Conservation (phyloP, 1,140 invertebrate genomes). For the Drosophila pandora region DNA sequence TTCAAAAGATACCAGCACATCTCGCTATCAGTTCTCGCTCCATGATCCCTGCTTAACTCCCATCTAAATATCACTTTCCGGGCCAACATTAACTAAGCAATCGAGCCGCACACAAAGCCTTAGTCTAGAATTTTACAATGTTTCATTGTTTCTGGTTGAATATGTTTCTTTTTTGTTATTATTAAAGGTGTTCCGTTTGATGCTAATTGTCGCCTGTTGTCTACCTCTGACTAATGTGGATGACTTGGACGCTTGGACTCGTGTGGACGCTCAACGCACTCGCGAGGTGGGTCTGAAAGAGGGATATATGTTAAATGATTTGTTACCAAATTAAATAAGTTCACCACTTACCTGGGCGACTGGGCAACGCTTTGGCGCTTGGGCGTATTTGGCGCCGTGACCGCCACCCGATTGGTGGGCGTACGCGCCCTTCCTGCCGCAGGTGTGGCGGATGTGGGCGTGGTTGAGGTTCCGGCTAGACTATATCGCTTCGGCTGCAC, state of each 20-base stretch:
- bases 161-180: conserved; percentile 57
- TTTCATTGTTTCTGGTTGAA: conserved; percentile 68
- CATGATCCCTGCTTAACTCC: conserved; percentile 31
- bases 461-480: conserved; percentile 46
- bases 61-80: conserved; percentile 69
- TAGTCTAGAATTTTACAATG: conserved; percentile 74
- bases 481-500: conserved; percentile 82
- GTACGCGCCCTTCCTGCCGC: conserved; percentile 60
- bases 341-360: conserved; percentile 67
- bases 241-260: conserved; percentile 47
- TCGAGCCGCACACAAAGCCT: conserved; percentile 66
- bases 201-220: conserved; percentile 26
- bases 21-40: conserved; percentile 20
- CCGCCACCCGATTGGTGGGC: conserved; percentile 63
- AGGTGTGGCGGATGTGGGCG: conserved; percentile 36
- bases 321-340: background rate
- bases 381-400: conserved; percentile 76
- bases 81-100: conserved; percentile 61
- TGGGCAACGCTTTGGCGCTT: conserved; percentile 66
- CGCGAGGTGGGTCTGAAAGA: conserved; percentile 65
- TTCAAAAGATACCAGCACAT: conserved; percentile 61
- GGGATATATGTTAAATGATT: background rate
- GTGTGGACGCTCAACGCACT: conserved; percentile 61
- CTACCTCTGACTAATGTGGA: conserved; percentile 50
- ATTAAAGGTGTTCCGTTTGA: conserved; percentile 12